Conservation (phyloP, 2,888 invertebrate species). For the Azorinus chamasolen region DNA sequence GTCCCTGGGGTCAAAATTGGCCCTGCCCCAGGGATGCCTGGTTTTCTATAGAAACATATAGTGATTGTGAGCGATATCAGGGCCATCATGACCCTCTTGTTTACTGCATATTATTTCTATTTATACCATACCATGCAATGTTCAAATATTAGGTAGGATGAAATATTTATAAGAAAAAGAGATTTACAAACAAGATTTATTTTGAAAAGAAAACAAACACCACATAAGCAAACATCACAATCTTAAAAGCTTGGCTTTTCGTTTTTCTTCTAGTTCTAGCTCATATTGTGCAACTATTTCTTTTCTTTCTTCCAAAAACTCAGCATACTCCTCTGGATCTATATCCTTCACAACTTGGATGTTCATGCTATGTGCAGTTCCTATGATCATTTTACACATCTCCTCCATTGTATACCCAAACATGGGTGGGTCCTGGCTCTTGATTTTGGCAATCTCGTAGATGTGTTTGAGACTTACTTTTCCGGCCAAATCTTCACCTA, state of each 20-base stretch:
- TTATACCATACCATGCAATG: too few relatives aligned
- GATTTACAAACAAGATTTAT: too few relatives aligned
- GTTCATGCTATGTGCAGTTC: slow-evolving; percentile 93
- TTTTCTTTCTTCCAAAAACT: slow-evolving; percentile 92
- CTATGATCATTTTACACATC: slow-evolving; percentile 93
- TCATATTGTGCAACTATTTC: slow-evolving; percentile 91
- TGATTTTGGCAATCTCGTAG: slow-evolving; percentile 99
- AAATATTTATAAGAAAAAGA: too few relatives aligned
- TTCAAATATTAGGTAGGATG: too few relatives aligned
- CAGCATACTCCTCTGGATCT: slow-evolving; percentile 92
- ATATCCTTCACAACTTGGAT: slow-evolving; percentile 93
- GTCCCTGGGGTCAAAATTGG: too few relatives aligned
- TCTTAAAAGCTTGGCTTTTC: slow-evolving; percentile 96
- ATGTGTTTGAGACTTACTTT: slow-evolving; percentile 97
- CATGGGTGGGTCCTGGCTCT: slow-evolving; percentile 92
- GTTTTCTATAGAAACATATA: too few relatives aligned
- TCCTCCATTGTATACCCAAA: slow-evolving; percentile 75
- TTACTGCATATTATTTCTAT: too few relatives aligned
- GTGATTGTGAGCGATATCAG: too few relatives aligned
- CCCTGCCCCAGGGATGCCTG: too few relatives aligned
- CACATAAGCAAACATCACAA: slow-evolving; percentile 24
- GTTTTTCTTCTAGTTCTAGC: slow-evolving; percentile 92
- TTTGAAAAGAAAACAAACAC: too few relatives aligned
- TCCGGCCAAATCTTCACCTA: slow-evolving; percentile 91
- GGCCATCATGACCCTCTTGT: too few relatives aligned